Conservation (phyloP, 2,888 invertebrate genomes). For the Cacoxenus indagator region DNA sequence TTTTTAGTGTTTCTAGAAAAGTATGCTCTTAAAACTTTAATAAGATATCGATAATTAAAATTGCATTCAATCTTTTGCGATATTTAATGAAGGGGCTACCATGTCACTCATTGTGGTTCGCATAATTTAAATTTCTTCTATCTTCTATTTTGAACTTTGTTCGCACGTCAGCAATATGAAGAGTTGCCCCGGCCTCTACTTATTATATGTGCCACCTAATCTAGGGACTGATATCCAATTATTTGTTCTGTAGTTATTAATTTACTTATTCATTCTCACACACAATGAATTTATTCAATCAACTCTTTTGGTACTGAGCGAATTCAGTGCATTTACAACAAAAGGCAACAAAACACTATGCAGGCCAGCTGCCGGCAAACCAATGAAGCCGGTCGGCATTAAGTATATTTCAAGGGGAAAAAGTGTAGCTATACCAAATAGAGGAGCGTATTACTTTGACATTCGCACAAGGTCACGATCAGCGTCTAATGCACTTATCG, state of each 20-base stretch:
- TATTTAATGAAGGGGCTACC: no score
- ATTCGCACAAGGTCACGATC: constrained; percentile 50
- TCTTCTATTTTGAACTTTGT: no score
- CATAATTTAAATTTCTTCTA: no score
- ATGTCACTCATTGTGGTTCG: no score
- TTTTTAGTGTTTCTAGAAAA: no score
- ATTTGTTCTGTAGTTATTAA: not conserved
- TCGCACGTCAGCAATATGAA: no score
- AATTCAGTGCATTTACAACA: not conserved
- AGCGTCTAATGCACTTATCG: constrained; percentile 11
- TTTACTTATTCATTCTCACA: not conserved
- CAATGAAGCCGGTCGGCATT: not conserved
- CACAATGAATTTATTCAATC: not conserved
- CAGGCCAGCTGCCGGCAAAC: not conserved
- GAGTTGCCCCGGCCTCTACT: no score
- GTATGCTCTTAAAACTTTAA: no score
- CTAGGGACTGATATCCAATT: no score
- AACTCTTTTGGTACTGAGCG: not conserved
- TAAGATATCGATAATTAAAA: no score
- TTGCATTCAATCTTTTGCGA: no score
- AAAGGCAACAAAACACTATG: not conserved
- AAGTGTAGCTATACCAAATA: not conserved
- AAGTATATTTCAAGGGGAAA: not conserved
- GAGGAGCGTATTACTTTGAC: constrained; percentile 44
- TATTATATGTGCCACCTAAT: no score